Base-by-base conservation (phyloP, 2,888 invertebrate species). In the Drosophila flavopinicola region DNA sequence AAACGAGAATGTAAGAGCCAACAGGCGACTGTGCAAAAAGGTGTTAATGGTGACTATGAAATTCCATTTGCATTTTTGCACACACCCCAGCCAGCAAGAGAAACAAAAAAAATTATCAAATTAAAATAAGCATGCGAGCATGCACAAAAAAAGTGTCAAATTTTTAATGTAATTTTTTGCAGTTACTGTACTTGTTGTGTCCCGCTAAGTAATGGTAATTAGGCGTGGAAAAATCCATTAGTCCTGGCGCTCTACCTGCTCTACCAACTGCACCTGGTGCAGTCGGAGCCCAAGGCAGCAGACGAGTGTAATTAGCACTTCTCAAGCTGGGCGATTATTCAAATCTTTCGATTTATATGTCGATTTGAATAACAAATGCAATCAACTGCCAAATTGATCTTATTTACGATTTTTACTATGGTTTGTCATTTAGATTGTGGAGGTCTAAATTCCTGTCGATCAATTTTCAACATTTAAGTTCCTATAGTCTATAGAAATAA, bases 21-120 rank as follows among this genome's bases (percentile, higher is more conserved):
- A 63, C 44, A 37, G 59, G 76, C 71, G 63, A 63, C 66, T 51
- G 48, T 59, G 58, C 69, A 87, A 82, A 82, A 85, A 87, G 87
- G 82, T 87, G 82, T 82, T 82, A 82, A 82, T 82, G 87, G 87
- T 61, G 73, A 85, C 87, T 87, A 78, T 85, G 83, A 85, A 87
- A 87, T 87, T 87, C 85, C 87, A 82, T 82, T 87, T 82, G 80
- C 77, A 79, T 83, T 85, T 84, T 66, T 60, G 44, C 66, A 54
- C 59, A 59, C 69, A 54, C 48, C 56, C 60, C 44, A 53, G 65
- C 59, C 32, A 11, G 15, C 42, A 48, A 58, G 49, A 66, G 53
- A 45, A 66, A 66, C 3, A 10, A 7, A 17, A 45, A 68, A 60
- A 68, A 69, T 59, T 52, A 69, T 58, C 49, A 73, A 69, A 69